phyloP scores from a whole-genome alignment of 1,140 invertebrate species.

The Planococcus citri region DNA sequence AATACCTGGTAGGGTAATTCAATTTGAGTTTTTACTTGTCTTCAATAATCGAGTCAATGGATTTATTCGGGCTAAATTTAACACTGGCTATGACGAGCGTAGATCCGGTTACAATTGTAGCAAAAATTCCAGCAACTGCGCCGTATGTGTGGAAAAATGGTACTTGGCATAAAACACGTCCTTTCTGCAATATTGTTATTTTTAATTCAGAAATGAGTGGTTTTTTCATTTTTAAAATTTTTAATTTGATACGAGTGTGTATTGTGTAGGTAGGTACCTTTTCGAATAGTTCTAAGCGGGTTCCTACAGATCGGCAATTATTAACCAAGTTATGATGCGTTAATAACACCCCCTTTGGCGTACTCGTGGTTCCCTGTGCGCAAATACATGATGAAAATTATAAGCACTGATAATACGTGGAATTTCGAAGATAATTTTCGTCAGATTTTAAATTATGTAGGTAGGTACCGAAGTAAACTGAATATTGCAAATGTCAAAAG shows the following conservation, averaged over 20 bases:
- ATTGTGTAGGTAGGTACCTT: slow-evolving; percentile 25
- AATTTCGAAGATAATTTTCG: neutral
- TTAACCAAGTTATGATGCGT: slow-evolving; percentile 76
- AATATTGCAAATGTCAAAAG: slow-evolving; percentile 58
- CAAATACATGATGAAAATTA: slow-evolving; percentile 24
- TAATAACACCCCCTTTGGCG: slow-evolving; percentile 74
- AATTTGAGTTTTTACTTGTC: slow-evolving; percentile 61
- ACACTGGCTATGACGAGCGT: slow-evolving; percentile 56
- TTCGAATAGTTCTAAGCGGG: slow-evolving; percentile 23
- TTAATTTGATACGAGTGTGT: too few relatives aligned
- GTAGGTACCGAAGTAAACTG: slow-evolving; percentile 75
- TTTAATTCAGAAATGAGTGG: too few relatives aligned
- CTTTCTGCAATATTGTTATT: slow-evolving; percentile 23
- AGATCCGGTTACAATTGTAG: slow-evolving; percentile 46
- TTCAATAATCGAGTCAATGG: slow-evolving; percentile 49
- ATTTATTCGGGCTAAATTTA: slow-evolving; percentile 52
- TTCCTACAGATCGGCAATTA: slow-evolving; percentile 47
- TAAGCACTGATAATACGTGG: too few relatives aligned
- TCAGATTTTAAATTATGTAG: neutral
- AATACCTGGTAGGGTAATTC: too few relatives aligned
- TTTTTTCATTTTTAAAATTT: too few relatives aligned
- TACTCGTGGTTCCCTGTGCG: slow-evolving; percentile 69
- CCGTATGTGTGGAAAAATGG: slow-evolving; percentile 91
- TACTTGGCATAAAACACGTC: slow-evolving; percentile 55
- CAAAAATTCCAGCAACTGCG: slow-evolving; percentile 52